These are phyloP conservation scores for Porites lutea DNA, from an alignment of 64 coral and sea anemone species.

Conservation along the genomic window DNA sequence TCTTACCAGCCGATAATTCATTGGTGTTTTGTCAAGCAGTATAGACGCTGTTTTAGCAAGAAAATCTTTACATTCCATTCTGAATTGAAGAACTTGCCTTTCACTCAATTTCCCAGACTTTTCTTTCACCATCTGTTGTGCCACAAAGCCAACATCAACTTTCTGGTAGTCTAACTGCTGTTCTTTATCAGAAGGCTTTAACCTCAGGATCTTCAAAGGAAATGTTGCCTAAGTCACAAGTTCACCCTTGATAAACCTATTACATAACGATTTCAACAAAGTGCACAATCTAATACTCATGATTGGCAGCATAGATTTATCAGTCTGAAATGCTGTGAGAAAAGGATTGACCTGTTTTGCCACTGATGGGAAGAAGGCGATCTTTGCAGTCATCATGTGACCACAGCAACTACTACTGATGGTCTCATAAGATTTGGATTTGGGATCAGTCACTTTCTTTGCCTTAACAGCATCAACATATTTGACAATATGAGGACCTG, in stretches of 20 bases:
- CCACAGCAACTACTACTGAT: slow-evolving; percentile 47
- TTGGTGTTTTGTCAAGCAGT: slow-evolving; percentile 20
- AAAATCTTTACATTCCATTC: neutral
- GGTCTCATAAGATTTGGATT: slow-evolving; percentile 48
- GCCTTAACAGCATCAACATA: slow-evolving; percentile 40
- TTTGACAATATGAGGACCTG: slow-evolving; percentile 20
- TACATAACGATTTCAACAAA: slow-evolving; percentile 28
- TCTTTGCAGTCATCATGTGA: slow-evolving; percentile 53
- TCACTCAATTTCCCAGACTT: neutral
- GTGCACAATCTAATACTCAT: slow-evolving; percentile 31
- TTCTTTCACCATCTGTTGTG: slow-evolving; percentile 31
- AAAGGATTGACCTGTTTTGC: slow-evolving; percentile 54
- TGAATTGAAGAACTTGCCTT: neutral
- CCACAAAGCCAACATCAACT: slow-evolving; percentile 54
- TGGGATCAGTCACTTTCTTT: slow-evolving; percentile 45
- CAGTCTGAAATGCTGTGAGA: slow-evolving; percentile 68
- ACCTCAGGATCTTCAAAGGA: slow-evolving; percentile 12
- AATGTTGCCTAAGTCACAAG: slow-evolving; percentile 16
- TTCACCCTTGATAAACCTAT: slow-evolving; percentile 31
- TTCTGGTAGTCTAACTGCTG: slow-evolving; percentile 37
- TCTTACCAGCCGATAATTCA: slow-evolving; percentile 12
- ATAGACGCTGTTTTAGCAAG: neutral
- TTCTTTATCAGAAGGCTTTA: slow-evolving; percentile 35
- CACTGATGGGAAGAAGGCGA: slow-evolving; percentile 51
- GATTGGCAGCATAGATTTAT: slow-evolving; percentile 73